phyloP scores from a whole-genome alignment of 2,888 invertebrate species.

The Glomeris marginata region DNA sequence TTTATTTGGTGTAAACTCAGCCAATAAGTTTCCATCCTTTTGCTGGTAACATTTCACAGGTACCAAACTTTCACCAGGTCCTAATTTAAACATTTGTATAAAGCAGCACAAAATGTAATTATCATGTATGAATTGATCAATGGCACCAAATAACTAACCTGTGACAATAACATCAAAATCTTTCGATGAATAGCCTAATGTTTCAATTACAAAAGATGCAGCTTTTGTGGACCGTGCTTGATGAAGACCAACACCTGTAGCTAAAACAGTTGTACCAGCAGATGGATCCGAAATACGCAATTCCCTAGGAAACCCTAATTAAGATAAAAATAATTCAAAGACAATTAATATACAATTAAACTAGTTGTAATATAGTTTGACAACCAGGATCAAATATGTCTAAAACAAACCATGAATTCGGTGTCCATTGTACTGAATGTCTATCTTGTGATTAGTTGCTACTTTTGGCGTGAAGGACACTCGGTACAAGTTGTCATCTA shows the following conservation, averaged over 20 bases:
- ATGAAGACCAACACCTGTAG: conserved; percentile 68
- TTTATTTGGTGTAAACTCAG: conserved; percentile 68
- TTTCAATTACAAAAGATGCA: conserved; percentile 76
- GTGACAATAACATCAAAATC: conserved; percentile 85
- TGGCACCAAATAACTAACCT: conserved; percentile 29
- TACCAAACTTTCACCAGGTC: conserved; percentile 36
- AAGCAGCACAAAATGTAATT: too few species aligned
- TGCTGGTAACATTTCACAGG: conserved; percentile 91
- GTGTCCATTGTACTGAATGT: conserved; percentile 72
- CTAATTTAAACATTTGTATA: too few species aligned
- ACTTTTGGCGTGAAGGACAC: conserved; percentile 74
- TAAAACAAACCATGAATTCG: conserved; percentile 43
- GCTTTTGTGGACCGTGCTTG: conserved; percentile 67
- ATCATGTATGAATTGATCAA: not conserved
- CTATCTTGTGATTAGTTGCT: conserved; percentile 72
- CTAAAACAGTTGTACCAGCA: conserved; percentile 55
- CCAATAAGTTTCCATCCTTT: conserved; percentile 84
- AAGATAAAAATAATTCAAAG: conserved; percentile 4
- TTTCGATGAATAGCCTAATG: conserved; percentile 55
- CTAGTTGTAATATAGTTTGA: too few species aligned
- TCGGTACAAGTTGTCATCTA: conserved; percentile 58
- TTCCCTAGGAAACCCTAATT: conserved; percentile 41
- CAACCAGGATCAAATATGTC: too few species aligned
- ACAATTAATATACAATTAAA: not conserved
- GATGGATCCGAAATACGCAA: conserved; percentile 45